A percentile compares a stretch with the other conserved stretches of the same genome.
These are phyloP conservation scores for Alsophila aescularia DNA, from an alignment of 2,888 invertebrate species.

Conservation along the genomic window DNA sequence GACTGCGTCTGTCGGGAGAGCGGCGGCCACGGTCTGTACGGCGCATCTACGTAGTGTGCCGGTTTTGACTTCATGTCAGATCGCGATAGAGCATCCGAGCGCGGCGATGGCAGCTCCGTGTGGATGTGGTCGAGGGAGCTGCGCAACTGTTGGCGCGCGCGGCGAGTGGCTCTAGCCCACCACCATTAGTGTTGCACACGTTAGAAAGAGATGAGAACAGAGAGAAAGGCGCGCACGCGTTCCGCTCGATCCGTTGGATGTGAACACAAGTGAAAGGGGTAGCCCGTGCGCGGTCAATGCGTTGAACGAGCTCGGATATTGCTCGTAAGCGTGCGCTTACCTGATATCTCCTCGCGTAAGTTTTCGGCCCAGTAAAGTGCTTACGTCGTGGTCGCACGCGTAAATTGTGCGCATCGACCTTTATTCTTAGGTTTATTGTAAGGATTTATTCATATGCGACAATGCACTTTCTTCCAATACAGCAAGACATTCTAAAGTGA, in stretches of 20 bases:
- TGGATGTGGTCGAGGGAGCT: constrained; percentile 76
- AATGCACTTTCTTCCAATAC: constrained; percentile 12
- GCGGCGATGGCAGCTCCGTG: constrained; percentile 73
- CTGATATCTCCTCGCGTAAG: constrained; percentile 51
- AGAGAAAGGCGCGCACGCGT: constrained; percentile 79
- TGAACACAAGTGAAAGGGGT: constrained; percentile 83
- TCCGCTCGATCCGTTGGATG: constrained; percentile 76
- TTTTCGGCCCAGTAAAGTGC: constrained; percentile 39
- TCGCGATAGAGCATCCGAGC: constrained; percentile 77
- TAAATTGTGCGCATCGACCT: constrained; percentile 15
- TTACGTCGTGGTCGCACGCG: constrained; percentile 37
- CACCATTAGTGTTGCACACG: constrained; percentile 66
- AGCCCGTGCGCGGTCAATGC: constrained; percentile 73
- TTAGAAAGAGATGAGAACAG: constrained; percentile 79
- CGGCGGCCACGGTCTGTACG: constrained; percentile 87
- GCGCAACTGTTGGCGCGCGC: constrained; percentile 74
- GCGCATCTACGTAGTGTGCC: constrained; percentile 78
- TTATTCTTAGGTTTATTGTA: neutral
- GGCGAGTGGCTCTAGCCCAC: constrained; percentile 67
- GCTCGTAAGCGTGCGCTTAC: constrained; percentile 51
- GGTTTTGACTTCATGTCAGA: constrained; percentile 87
- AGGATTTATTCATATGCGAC: constrained; percentile 8
- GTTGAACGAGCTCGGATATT: constrained; percentile 59
- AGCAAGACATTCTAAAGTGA: constrained; percentile 4
- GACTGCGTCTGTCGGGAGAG: constrained; percentile 83